Evolutionary conservation across 2,797 vertebrate genomes (phyloP), one percentile per base, ranked within the genome.

Genomic region (Xenopus petersii): DNA sequence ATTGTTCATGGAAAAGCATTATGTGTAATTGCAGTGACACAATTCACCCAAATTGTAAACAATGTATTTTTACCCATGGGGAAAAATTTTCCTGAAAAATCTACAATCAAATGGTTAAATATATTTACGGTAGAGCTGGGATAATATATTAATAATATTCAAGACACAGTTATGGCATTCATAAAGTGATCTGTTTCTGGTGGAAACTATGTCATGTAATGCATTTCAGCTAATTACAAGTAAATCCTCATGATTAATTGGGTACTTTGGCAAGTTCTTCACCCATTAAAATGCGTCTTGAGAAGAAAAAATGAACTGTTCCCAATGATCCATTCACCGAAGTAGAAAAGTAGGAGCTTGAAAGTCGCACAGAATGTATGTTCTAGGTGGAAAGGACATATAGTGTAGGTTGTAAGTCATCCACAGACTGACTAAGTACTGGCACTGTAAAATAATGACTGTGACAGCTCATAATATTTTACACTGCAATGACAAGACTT

Each of bases 361-460:
- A 42, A 42, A 42, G 36, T 42, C 36, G 36, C 36, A 51, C 49
- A 51, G 15, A 51, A 48, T 63, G 47, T 15, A 73, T 64, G 61
- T 65, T 13, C 21, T 42, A 46, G 8, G n/a, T 64, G 47, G 36
- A 21, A 24, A 46, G 10, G 36, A 26, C 24, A 62, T 17, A 62
- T 12, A n/a, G 12, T 55, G 21, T 9, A 42, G 12, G 26, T 26
- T 51, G 60, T 69, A 46, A 62, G 46, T 59, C 48, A 74, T 64
- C n/a, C 17, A 47, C 59, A 60, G n/a, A 17, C 65, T 13, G 49
- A 58, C 30, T 47, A 8, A 17, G 63, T 58, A 64, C 64, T 68
- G 74, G 49, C 60, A 75, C 42, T 64, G 10, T 70, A 65, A 65
- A 75, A 70, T 12, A 64, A 2, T 70, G 54, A 75, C 36, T 64